These are phyloP conservation scores for Peromyscus leucopus DNA, from an alignment of 2,113 vertebrate genomes.

Conservation along the genomic window DNA sequence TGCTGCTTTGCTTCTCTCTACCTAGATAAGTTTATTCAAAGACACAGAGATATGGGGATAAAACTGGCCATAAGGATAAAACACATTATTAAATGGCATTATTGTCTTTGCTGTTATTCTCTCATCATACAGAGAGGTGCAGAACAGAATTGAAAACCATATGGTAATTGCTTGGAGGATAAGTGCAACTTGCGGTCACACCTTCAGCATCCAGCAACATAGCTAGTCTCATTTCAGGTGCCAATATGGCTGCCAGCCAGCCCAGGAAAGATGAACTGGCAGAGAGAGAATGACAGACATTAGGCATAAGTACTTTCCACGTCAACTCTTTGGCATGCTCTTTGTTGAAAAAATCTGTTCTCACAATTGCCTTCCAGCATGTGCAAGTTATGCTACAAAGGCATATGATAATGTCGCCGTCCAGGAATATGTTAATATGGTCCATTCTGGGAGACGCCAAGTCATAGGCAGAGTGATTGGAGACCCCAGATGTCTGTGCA, in stretches of 20 bases:
- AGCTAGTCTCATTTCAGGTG: slow-evolving; percentile 84
- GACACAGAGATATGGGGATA: slow-evolving; percentile 57
- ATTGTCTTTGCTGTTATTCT: slow-evolving; percentile 78
- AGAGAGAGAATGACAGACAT: slow-evolving; percentile 88
- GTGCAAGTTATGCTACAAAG: slow-evolving; percentile 83
- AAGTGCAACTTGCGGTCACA: slow-evolving; percentile 77
- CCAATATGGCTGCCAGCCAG: slow-evolving; percentile 85
- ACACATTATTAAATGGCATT: slow-evolving; percentile 73
- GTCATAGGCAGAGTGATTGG: slow-evolving; percentile 81
- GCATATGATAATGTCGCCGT: slow-evolving; percentile 85
- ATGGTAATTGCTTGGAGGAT: slow-evolving; percentile 82
- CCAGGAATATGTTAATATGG: slow-evolving; percentile 85
- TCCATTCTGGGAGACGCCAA: slow-evolving; percentile 82
- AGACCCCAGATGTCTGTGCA: slow-evolving; percentile 85
- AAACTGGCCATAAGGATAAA: slow-evolving; percentile 71
- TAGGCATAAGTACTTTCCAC: slow-evolving; percentile 88
- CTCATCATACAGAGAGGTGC: slow-evolving; percentile 41
- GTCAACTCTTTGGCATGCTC: slow-evolving; percentile 88
- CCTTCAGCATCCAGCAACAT: slow-evolving; percentile 80
- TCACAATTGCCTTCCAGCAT: slow-evolving; percentile 87
- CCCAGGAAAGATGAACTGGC: slow-evolving; percentile 87
- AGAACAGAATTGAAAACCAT: slow-evolving; percentile 73
- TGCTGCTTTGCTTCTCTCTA: not conserved
- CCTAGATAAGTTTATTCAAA: slow-evolving; percentile 52
- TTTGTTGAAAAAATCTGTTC: slow-evolving; percentile 88